A percentile compares a stretch with the other conserved stretches of the same genome.
These are phyloP conservation scores for Heliconius hortense DNA, from an alignment of 2,888 invertebrate genomes.

Conservation along the genomic window DNA sequence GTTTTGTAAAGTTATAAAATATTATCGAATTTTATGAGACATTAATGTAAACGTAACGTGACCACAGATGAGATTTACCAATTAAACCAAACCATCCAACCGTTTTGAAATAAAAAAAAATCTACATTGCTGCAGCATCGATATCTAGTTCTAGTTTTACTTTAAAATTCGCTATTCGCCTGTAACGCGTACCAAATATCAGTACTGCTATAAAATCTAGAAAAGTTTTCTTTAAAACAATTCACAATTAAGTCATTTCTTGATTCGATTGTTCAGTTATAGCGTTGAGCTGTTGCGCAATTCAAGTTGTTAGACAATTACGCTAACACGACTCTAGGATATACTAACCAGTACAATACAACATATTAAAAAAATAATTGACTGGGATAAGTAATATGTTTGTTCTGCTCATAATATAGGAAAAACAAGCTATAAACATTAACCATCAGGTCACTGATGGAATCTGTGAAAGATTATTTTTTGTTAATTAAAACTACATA, in stretches of 20 bases:
- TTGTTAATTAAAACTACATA: no score
- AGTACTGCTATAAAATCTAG: neutral
- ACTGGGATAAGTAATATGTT: no score
- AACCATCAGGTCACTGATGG: no score
- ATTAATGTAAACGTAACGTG: constrained; percentile 16
- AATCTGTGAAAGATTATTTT: no score
- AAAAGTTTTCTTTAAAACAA: neutral
- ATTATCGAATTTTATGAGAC: constrained; percentile 29
- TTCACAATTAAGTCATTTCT: neutral
- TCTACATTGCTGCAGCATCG: neutral
- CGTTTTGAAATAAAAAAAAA: neutral
- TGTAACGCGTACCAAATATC: neutral
- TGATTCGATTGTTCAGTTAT: neutral
- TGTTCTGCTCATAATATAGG: no score
- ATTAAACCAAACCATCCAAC: neutral
- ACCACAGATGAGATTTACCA: neutral
- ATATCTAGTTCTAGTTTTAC: neutral
- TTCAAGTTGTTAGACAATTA: no score
- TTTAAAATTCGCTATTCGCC: neutral
- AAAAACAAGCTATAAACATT: no score
- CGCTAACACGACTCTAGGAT: no score
- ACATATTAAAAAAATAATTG: no score
- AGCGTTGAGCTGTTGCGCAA: neutral
- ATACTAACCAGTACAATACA: neutral
- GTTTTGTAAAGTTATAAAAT: constrained; percentile 36